phyloP scores from a whole-genome alignment of 2,113 vertebrate genomes.

The Chionomys nivalis region DNA sequence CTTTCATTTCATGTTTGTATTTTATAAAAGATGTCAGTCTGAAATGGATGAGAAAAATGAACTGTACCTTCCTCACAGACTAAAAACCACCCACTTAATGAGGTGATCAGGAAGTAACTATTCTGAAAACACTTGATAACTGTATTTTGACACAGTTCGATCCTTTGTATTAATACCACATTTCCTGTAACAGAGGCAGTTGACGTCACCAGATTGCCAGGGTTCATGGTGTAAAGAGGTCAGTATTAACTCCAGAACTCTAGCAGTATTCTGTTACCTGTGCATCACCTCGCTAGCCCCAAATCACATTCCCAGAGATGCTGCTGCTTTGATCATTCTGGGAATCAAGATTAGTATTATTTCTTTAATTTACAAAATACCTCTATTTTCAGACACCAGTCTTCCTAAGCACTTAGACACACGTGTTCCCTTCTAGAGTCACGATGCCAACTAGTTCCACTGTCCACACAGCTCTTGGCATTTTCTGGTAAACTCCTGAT shows the following conservation, averaged over 20 bases:
- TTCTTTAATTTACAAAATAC: constrained; percentile 11
- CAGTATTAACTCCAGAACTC: not conserved
- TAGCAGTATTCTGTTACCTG: not conserved
- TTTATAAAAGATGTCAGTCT: not conserved
- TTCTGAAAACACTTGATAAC: not conserved
- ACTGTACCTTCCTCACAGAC: not conserved
- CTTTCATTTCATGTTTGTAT: constrained; percentile 33
- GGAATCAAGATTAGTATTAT: not conserved
- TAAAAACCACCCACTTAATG: constrained; percentile 10
- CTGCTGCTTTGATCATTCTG: not conserved
- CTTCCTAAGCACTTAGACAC: not conserved
- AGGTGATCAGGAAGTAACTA: not conserved
- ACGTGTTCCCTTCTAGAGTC: not conserved
- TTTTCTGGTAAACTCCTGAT: not conserved
- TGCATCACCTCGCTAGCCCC: not conserved
- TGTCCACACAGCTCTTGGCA: not conserved
- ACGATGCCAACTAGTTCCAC: not conserved
- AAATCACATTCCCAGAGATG: not conserved
- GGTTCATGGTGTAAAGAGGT: not conserved
- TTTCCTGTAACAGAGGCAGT: not conserved
- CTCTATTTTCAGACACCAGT: not conserved
- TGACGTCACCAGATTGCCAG: not conserved
- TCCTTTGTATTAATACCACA: not conserved
- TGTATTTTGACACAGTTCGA: not conserved
- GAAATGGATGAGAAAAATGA: not conserved